Evolutionary conservation across 2,888 invertebrate genomes (phyloP).

Genomic region (Hemithea aestivaria): DNA sequence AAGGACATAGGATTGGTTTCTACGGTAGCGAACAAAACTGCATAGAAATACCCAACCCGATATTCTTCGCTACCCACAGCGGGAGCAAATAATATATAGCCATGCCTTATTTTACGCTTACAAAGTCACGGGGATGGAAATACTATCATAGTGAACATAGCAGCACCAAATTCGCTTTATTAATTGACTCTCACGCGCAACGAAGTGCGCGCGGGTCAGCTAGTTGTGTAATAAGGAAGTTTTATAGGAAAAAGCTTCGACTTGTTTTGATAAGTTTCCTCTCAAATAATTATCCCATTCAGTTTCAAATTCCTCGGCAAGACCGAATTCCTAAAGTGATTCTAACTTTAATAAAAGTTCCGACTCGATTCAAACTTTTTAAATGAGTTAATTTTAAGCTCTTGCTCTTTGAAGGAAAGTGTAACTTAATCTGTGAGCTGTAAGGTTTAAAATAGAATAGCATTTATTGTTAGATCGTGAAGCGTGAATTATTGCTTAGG

Average conservation of each 20-base stretch:
- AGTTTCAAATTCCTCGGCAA: conserved; percentile 26
- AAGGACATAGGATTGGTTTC: no score
- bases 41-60: no score
- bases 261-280: conserved; percentile 24
- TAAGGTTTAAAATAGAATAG: conserved; percentile 8
- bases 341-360: conserved; percentile 29
- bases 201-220: no score
- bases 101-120: no score
- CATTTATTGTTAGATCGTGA: neutral
- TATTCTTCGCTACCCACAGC: no score
- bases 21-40: no score
- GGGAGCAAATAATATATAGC: no score
- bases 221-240: neutral
- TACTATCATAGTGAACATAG: no score
- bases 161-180: no score
- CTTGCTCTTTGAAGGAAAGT: conserved; percentile 3
- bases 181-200: no score
- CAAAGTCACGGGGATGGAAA: no score
- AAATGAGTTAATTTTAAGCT: conserved; percentile 24
- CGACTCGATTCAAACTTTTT: conserved; percentile 27
- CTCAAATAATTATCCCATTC: conserved; percentile 30
- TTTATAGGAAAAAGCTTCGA: conserved; percentile 12
- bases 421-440: conserved; percentile 11
- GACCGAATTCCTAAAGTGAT: conserved; percentile 27
- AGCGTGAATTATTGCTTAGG: conserved; percentile 10